These are phyloP conservation scores for Philypnodon macrostomus DNA, from an alignment of 2,797 vertebrate genomes.

Conservation along the genomic window DNA sequence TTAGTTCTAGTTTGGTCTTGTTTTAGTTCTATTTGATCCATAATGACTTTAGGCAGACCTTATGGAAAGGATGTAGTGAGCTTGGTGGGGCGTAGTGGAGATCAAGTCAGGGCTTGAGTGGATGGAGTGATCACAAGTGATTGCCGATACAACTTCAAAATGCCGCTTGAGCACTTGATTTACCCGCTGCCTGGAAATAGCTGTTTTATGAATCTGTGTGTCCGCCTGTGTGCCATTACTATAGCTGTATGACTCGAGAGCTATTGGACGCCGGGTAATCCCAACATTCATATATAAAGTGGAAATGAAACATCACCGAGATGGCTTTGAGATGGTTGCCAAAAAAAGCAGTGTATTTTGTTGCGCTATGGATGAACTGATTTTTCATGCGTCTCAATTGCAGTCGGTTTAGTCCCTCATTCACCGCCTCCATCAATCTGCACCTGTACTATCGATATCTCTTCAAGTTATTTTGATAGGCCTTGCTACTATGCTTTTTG, in stretches of 20 bases:
- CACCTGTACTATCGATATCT: constrained; percentile 3
- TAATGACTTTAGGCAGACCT: no score
- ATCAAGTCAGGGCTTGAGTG: constrained; percentile 45
- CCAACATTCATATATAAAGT: constrained; percentile 12
- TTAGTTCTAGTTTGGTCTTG: no score
- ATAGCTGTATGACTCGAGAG: constrained; percentile 18
- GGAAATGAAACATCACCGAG: constrained; percentile 23
- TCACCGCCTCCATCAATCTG: constrained; percentile 13
- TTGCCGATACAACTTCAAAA: constrained; percentile 60
- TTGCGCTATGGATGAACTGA: constrained; percentile 18
- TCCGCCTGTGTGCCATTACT: constrained; percentile 15
- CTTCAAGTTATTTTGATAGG: constrained; percentile 14
- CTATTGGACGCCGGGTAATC: constrained; percentile 39
- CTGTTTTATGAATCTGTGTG: constrained; percentile 37
- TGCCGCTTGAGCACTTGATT: constrained; percentile 42
- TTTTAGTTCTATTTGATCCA: no score
- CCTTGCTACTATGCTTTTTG: constrained; percentile 5
- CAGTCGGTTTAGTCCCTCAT: constrained; percentile 28
- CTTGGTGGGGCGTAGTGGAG: constrained; percentile 43
- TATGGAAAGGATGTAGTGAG: constrained; percentile 25
- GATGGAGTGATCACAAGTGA: constrained; percentile 48
- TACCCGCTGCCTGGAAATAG: constrained; percentile 37
- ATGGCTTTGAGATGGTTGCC: background rate
- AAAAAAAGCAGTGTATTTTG: constrained; percentile 8
- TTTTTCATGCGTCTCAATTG: constrained; percentile 32